Evolutionary conservation across 1,140 invertebrate species (phyloP), one percentile per base, ranked within the genome.

Genomic region (Branchinecta lindahli): DNA sequence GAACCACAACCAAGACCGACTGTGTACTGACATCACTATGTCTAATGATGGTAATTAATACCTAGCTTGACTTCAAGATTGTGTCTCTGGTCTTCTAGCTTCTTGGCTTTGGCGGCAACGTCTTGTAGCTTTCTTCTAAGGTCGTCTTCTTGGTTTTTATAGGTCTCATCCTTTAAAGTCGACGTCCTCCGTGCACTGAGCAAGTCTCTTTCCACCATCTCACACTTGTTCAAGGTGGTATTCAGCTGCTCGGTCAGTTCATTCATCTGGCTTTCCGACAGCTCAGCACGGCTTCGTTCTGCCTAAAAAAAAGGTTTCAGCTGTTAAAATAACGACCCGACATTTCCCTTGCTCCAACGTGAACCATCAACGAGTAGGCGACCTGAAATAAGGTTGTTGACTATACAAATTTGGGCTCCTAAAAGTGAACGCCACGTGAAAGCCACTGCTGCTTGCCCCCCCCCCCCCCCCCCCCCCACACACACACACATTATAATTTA

Each of bases 171-270:
- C 52, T 20, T 61, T 61, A 61, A 20, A 61, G 52, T 20, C 18
- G 18, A 61, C 12, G 52, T 20, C 52, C 52, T 61, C 18, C 52
- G 52, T 15, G 18, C 18, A 6, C 52, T 61, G 12, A 61, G 18
- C 6, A 61, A 12, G 18, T 61, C 52, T 61, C 52, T 61, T 20
- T 61, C 52, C 12, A 61, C 12, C 12, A 15, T 61, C 12, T 61
- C 52, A 61, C 52, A 61, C 6, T 61, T 61, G 18, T 61, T 61
- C 18, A 61, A 20, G 18, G 52, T 6, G 4, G 12, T 20, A 15
- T 61, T 61, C 52, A 61, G 52, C 52, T 61, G 52, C 12, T 61
- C 52, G 18, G 12, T 61, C 52, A 61, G 52, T 61, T 61, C 52
- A 6, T 61, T 61, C 18, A 61, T 6, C 18, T 61, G 52, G 18